These are phyloP conservation scores for Agriotes lineatus DNA, from an alignment of 2,888 invertebrate genomes.

Conservation along the genomic window DNA sequence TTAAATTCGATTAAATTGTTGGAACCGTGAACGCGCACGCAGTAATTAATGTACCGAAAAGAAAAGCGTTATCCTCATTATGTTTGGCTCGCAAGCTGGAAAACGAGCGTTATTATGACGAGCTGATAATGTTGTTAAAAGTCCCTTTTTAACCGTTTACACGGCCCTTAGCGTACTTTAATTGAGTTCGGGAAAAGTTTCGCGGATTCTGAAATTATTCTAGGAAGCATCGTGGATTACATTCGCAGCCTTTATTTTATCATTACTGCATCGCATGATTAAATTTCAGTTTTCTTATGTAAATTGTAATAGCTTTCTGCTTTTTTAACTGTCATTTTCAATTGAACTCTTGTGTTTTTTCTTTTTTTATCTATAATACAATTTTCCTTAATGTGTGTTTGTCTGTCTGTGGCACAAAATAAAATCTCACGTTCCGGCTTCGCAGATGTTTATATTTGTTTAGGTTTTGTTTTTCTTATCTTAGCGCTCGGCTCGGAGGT, in stretches of 20 bases:
- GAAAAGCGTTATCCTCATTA: conserved; percentile 38
- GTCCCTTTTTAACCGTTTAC: conserved; percentile 23
- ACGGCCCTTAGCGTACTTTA: conserved; percentile 20
- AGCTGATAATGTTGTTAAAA: conserved; percentile 28
- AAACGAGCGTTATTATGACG: conserved; percentile 37
- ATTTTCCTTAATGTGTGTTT: no score
- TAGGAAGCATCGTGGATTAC: neutral
- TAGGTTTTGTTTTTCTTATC: no score
- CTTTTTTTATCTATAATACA: no score
- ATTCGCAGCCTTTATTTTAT: neutral
- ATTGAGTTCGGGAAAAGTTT: conserved; percentile 20
- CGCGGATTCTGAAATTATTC: neutral
- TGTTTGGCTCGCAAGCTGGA: conserved; percentile 34
- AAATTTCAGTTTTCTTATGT: no score
- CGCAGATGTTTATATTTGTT: no score
- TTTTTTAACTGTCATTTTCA: no score
- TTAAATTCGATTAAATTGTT: conserved; percentile 40
- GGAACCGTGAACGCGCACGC: conserved; percentile 35
- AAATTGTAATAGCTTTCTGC: no score
- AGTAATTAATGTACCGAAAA: conserved; percentile 41
- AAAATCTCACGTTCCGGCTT: no score
- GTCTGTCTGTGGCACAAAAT: no score
- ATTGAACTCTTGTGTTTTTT: no score
- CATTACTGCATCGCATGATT: no score
- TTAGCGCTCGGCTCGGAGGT: no score